Percentiles rank a stretch among this genome's conserved stretches.
These are phyloP conservation scores for Aphelocoma californica DNA, from an alignment of 2,797 vertebrate genomes.

Conservation along the genomic window DNA sequence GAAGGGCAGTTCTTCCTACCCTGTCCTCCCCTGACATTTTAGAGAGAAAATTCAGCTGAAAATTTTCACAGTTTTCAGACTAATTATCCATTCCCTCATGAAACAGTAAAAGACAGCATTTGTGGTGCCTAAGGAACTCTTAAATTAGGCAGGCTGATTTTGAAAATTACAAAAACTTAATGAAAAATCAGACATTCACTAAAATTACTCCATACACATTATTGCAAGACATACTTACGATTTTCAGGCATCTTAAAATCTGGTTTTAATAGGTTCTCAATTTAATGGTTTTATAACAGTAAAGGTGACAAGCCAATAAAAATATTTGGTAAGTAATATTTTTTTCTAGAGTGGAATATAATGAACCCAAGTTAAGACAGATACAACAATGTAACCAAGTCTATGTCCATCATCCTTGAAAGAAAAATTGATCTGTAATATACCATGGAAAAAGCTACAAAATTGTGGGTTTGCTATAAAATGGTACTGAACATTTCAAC, in stretches of 20 bases:
- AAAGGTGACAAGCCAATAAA: conserved; percentile 75
- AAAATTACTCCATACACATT: neutral
- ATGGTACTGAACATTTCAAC: conserved; percentile 33
- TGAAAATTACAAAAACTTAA: conserved; percentile 20
- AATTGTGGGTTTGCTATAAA: conserved; percentile 56
- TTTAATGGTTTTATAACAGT: conserved; percentile 64
- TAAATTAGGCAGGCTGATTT: neutral
- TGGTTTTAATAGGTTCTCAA: conserved; percentile 69
- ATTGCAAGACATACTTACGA: neutral
- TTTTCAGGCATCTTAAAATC: conserved; percentile 58
- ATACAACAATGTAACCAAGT: conserved; percentile 48
- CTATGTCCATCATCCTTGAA: conserved; percentile 57
- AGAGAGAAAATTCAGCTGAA: neutral
- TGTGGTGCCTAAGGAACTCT: neutral
- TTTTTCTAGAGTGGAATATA: conserved; percentile 67
- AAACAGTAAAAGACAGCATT: neutral
- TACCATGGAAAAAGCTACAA: conserved; percentile 52
- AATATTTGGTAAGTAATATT: conserved; percentile 72
- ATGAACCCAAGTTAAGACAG: conserved; percentile 60
- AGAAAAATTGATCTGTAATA: conserved; percentile 64
- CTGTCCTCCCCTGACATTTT: neutral
- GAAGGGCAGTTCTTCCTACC: neutral
- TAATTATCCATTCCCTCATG: neutral
- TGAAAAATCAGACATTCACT: conserved; percentile 36
- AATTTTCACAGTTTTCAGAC: neutral